These are phyloP conservation scores for Isurus oxyrinchus DNA, from an alignment of 2,113 vertebrate species.

Conservation along the genomic window DNA sequence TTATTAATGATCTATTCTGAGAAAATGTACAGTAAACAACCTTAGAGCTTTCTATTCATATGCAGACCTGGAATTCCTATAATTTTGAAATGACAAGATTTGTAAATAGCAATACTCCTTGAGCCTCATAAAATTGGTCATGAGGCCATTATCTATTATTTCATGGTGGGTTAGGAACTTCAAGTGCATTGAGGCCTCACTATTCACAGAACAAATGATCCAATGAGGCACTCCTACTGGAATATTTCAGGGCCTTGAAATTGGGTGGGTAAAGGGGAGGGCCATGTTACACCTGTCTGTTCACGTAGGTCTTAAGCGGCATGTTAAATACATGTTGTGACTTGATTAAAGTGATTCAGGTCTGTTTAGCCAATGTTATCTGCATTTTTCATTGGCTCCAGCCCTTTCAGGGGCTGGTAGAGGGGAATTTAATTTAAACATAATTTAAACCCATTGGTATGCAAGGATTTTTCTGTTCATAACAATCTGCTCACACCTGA, in stretches of 20 bases:
- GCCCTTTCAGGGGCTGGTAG: neutral
- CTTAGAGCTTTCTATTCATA: neutral
- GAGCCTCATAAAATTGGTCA: neutral
- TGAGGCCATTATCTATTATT: neutral
- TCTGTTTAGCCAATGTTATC: neutral
- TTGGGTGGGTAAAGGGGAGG: neutral
- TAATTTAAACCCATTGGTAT: neutral
- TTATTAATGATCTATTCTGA: neutral
- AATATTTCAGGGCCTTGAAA: neutral
- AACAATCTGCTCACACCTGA: neutral
- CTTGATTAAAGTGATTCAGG: neutral
- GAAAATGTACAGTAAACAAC: neutral
- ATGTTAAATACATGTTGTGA: neutral
- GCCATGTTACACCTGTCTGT: neutral
- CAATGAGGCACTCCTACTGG: neutral
- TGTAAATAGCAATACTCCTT: neutral
- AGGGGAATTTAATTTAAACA: neutral
- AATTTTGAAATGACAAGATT: neutral
- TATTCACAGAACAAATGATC: neutral
- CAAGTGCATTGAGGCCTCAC: neutral
- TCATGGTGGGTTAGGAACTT: neutral
- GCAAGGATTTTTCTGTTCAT: neutral
- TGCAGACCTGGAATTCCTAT: neutral
- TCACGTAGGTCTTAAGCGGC: neutral
- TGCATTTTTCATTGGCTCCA: neutral